Percentiles rank a stretch among this genome's conserved stretches.
Evolutionary conservation across 2,113 vertebrate genomes (phyloP).

Genomic region (Leiothrix lutea): DNA sequence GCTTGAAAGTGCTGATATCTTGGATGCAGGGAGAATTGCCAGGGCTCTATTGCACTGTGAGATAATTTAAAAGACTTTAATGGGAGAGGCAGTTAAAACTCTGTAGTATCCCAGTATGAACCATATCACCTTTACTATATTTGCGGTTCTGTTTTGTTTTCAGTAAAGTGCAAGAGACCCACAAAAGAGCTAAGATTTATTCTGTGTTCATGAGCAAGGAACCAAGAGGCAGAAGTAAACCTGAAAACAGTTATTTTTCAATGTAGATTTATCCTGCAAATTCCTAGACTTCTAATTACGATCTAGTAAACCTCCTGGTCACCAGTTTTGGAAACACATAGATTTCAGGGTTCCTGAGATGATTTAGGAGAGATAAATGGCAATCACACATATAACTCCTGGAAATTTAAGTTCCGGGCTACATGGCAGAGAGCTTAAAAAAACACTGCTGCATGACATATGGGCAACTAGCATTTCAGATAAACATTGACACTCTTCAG

Average conservation of each 20-base stretch:
- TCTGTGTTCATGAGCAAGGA: neutral
- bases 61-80: neutral
- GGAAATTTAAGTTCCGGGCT: neutral
- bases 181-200: neutral
- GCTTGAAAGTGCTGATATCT: neutral
- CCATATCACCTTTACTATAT: neutral
- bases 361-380: neutral
- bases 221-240: neutral
- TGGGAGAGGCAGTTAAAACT: neutral
- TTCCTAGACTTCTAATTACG: neutral
- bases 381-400: neutral
- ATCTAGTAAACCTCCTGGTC: neutral
- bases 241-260: neutral
- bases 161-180: neutral
- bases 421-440: neutral
- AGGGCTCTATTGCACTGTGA: neutral
- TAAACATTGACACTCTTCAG: neutral
- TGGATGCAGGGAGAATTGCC: neutral
- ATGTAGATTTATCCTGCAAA: neutral
- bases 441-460: neutral
- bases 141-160: neutral
- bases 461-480: neutral
- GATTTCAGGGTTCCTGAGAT: neutral
- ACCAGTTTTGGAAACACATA: neutral
- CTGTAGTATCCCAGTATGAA: neutral